Conservation (phyloP, 35 echinoderm and acorn worm species). For the Ophioderma brevispina region DNA sequence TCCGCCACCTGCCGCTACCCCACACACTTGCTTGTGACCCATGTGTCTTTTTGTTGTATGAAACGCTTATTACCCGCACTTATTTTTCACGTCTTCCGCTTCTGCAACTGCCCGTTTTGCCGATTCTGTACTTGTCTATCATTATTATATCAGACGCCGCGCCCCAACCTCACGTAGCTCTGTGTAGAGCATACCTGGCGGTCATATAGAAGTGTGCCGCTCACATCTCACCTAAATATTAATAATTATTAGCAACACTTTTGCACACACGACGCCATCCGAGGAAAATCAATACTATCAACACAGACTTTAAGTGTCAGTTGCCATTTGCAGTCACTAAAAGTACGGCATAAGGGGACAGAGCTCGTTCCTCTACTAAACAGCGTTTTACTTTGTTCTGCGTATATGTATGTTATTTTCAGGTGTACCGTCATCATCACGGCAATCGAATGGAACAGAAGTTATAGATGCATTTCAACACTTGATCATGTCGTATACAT, state of each 20-base stretch:
- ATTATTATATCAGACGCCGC: neutral
- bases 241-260: conserved; percentile 15
- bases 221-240: conserved; percentile 14
- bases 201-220: neutral
- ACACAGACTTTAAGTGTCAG: neutral
- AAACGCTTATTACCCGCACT: neutral
- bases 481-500: neutral
- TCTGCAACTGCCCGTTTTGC: neutral
- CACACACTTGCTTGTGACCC: neutral
- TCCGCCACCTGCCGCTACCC: neutral
- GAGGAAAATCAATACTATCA: conserved; percentile 2
- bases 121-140: neutral
- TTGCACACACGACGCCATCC: conserved; percentile 11
- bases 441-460: neutral
- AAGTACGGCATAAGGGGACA: neutral
- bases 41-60: neutral
- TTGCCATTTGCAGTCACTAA: neutral
- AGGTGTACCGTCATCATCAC: neutral
- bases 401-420: neutral
- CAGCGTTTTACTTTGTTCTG: neutral
- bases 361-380: neutral
- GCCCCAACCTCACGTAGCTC: neutral
- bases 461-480: neutral
- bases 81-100: neutral
- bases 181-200: neutral